Evolutionary conservation across 2,888 invertebrate species (phyloP).

Genomic region (Chromoteleia sp.): DNA sequence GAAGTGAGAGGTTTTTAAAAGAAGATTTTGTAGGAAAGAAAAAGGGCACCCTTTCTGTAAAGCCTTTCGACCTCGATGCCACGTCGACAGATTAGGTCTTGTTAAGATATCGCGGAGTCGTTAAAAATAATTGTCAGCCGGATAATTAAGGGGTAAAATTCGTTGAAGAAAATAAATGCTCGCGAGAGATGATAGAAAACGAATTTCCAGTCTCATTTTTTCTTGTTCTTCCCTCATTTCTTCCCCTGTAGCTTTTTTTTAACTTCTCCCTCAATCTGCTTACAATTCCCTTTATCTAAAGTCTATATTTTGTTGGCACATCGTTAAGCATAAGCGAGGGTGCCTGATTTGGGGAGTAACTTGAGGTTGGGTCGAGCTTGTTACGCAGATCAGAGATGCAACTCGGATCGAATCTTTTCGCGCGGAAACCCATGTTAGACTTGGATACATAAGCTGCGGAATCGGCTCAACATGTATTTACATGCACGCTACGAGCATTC

Average conservation of each 20-base stretch:
- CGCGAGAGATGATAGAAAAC: slow-evolving; percentile 61
- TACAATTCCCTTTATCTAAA: slow-evolving; percentile 81
- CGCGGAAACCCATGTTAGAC: slow-evolving; percentile 73
- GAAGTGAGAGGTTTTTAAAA: slow-evolving; percentile 70
- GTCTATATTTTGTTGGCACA: slow-evolving; percentile 83
- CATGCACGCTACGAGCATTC: slow-evolving; percentile 71
- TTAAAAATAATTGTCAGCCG: slow-evolving; percentile 84
- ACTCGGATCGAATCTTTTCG: slow-evolving; percentile 78
- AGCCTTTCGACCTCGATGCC: slow-evolving; percentile 72
- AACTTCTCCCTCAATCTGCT: slow-evolving; percentile 80
- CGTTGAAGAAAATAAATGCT: slow-evolving; percentile 70
- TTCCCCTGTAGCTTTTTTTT: slow-evolving; percentile 48
- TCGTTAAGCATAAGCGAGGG: slow-evolving; percentile 81
- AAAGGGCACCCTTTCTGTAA: slow-evolving; percentile 72
- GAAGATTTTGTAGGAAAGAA: slow-evolving; percentile 71
- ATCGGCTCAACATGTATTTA: slow-evolving; percentile 72
- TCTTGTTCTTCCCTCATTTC: slow-evolving; percentile 56
- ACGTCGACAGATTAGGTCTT: slow-evolving; percentile 80
- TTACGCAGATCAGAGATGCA: slow-evolving; percentile 82
- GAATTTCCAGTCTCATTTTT: slow-evolving; percentile 74
- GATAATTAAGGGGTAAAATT: slow-evolving; percentile 81
- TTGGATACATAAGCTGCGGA: slow-evolving; percentile 71
- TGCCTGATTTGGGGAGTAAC: slow-evolving; percentile 76
- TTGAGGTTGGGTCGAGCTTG: slow-evolving; percentile 76
- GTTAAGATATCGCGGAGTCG: slow-evolving; percentile 82